Percentiles rank a stretch among this genome's conserved stretches.
Conservation (phyloP, 1,140 invertebrate species). For the Dreissena polymorpha region DNA sequence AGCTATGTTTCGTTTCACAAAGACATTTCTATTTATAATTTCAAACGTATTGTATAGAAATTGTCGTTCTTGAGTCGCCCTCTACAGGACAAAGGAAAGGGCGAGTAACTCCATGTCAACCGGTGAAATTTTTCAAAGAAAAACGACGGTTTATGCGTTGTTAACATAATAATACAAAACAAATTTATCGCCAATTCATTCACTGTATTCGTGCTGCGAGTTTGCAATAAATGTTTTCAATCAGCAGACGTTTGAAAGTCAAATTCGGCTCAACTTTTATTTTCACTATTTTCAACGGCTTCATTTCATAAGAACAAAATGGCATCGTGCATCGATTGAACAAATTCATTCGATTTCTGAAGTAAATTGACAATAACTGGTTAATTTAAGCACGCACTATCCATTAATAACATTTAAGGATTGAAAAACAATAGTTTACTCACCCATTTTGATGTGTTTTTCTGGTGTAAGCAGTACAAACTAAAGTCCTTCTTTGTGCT, state of each 20-base stretch:
- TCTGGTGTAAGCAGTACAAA: slow-evolving; percentile 12
- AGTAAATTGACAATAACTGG: neutral
- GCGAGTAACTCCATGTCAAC: slow-evolving; percentile 1
- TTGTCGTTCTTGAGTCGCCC: slow-evolving; percentile 2
- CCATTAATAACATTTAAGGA: neutral
- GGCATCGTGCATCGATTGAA: slow-evolving; percentile 13
- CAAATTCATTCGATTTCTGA: neutral
- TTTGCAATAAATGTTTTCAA: neutral
- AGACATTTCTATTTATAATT: neutral
- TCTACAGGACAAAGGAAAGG: slow-evolving; percentile 45
- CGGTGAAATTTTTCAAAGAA: neutral
- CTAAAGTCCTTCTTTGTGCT: slow-evolving; percentile 49
- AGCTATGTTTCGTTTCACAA: too few relatives aligned
- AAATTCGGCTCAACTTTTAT: slow-evolving; percentile 2
- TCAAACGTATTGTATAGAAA: slow-evolving; percentile 3
- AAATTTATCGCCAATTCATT: neutral
- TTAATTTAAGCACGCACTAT: neutral
- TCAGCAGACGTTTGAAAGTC: neutral
- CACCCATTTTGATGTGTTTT: slow-evolving; percentile 47
- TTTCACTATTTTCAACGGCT: slow-evolving; percentile 6
- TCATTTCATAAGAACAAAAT: slow-evolving; percentile 30
- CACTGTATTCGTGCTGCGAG: neutral
- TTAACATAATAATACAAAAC: neutral
- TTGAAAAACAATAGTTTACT: neutral
- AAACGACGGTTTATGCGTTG: neutral